Conservation (phyloP, 35 echinoderm and acorn worm genomes). For the Ophiothrix spiculata region DNA sequence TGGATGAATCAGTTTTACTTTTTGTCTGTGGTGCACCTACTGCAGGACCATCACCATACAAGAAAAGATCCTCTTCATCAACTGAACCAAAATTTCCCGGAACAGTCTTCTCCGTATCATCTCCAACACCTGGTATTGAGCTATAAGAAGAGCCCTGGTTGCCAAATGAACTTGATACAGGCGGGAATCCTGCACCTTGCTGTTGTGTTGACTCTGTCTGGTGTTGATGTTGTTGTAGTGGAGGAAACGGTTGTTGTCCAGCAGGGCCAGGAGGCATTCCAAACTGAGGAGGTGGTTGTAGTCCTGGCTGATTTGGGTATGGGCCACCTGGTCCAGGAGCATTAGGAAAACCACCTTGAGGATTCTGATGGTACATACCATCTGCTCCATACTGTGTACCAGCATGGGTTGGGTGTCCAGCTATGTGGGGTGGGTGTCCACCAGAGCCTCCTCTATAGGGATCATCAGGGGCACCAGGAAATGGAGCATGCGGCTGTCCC, state of each 20-base stretch:
- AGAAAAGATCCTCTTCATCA: constrained; percentile 29
- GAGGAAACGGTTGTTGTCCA: background rate
- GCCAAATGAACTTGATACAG: no score
- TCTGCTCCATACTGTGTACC: background rate
- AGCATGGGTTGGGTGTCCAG: background rate
- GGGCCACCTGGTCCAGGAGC: background rate
- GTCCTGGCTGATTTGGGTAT: background rate
- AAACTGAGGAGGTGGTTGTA: background rate
- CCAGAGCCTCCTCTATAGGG: background rate
- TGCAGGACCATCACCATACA: constrained; percentile 27
- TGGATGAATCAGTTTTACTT: background rate
- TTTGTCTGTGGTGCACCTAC: background rate
- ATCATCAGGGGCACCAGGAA: background rate
- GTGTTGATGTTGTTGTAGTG: background rate
- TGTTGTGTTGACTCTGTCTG: background rate
- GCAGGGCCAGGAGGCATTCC: background rate
- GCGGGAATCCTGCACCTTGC: background rate
- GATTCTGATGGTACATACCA: background rate
- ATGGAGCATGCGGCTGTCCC: no score
- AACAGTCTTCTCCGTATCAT: background rate
- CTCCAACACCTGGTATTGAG: background rate
- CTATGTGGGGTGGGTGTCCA: constrained; percentile 4
- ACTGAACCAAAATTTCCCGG: constrained; percentile 13
- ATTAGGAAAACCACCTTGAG: background rate
- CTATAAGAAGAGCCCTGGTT: background rate